Evolutionary conservation across 2,888 invertebrate species (phyloP), one percentile per base, ranked within the genome.

Genomic region (Eumacrocentrus americanus): DNA sequence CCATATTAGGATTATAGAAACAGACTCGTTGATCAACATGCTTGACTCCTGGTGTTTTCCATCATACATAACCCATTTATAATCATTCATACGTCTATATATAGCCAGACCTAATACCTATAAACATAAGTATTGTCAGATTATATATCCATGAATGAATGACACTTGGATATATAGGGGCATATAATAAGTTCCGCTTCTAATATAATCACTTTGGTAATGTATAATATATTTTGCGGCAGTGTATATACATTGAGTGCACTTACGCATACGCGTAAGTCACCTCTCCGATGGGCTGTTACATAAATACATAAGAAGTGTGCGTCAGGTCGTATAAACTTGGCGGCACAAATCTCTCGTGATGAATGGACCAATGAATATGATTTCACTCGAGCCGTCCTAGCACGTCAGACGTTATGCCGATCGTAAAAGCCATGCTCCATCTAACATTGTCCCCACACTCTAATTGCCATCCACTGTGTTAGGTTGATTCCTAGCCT

Each of bases 1-100:
- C 61, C 56, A 64, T 62, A 40, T 58, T 25, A 53, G 35, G 57
- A 58, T 48, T 55, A 52, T 47, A 61, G 60, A 64, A 70, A 67
- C 61, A 68, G 70, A 70, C 72, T 70, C 70, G 72, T 72, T 70
- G 70, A 74, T 74, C 73, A 71, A 67, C 72, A 74, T 74, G 74
- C 73, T 67, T 69, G 70, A 62, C 71, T 72, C 68, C 70, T 62
- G 70, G 71, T 74, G 65, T 73, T 73, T n/a, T 64, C 52, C 65
- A 51, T 42, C 12, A n/a, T n/a, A 48, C 14, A 29, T 29, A 48
- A 48, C 12, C 16, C 23, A 48, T 29, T 14, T 48, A 18, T 16
- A 51, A 51, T 37, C 37, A 37, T n/a, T n/a, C n/a, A n/a, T n/a
- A n/a, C 52, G 23, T 40, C 40, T 25, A 52, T 52, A 37, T 44